Percentiles rank a stretch among this genome's conserved stretches.
These are phyloP conservation scores for Phymatocera aterrima DNA, from an alignment of 2,888 invertebrate genomes.

Conservation along the genomic window DNA sequence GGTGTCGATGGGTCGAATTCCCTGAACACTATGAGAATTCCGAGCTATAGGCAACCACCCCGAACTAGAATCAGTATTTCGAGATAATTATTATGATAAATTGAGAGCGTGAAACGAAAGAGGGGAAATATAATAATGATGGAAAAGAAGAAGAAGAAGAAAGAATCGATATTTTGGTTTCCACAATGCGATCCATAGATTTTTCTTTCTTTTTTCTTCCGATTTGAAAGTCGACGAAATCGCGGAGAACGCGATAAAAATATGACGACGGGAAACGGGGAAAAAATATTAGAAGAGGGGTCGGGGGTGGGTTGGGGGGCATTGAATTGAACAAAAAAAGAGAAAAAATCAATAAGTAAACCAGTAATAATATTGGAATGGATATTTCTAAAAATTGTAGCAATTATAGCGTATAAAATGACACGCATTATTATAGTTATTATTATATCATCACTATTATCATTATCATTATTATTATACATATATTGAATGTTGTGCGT, in stretches of 20 bases:
- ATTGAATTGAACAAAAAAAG: neutral
- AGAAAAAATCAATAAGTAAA: neutral
- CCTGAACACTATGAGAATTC: conserved; percentile 40
- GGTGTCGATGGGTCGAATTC: neutral
- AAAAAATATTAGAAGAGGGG: too few species aligned
- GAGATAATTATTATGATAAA: conserved; percentile 55
- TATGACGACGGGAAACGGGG: too few species aligned
- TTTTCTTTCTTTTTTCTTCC: too few species aligned
- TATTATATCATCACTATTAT: too few species aligned
- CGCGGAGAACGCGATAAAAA: conserved; percentile 27
- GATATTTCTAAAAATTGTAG: conserved; percentile 47
- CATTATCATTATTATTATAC: conserved; percentile 62
- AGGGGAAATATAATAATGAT: neutral
- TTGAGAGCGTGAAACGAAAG: neutral
- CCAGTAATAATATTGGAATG: conserved; percentile 24
- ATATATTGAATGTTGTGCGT: conserved; percentile 73
- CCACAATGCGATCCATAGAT: conserved; percentile 17
- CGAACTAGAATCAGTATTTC: conserved; percentile 66
- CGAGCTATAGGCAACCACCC: conserved; percentile 61
- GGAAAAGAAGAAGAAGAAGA: conserved; percentile 3
- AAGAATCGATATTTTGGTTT: conserved; percentile 35
- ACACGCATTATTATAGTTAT: conserved; percentile 66
- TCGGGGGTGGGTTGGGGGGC: too few species aligned
- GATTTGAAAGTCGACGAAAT: conserved; percentile 18
- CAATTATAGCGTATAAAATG: conserved; percentile 54